A percentile compares a stretch with the other conserved stretches of the same genome.
These are phyloP conservation scores for Vanessa tameamea DNA, from an alignment of 1,140 invertebrate species.

Conservation along the genomic window DNA sequence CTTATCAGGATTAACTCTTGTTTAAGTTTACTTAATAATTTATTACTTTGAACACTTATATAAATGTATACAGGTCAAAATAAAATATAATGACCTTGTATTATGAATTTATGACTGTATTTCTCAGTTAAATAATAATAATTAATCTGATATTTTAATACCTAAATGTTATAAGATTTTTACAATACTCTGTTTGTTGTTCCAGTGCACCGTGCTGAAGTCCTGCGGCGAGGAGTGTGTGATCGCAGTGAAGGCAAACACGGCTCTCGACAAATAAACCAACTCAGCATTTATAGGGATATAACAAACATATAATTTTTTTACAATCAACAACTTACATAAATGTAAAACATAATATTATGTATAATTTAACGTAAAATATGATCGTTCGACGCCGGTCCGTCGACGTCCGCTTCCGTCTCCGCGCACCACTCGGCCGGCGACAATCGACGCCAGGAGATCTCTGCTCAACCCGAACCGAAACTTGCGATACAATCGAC, in stretches of 20 bases:
- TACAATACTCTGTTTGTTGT: slow-evolving; percentile 29
- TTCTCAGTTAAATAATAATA: no score
- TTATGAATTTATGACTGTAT: no score
- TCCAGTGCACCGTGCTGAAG: slow-evolving; percentile 94
- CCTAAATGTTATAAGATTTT: background rate
- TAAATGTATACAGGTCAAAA: no score
- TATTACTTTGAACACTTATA: no score
- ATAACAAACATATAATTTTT: slow-evolving; percentile 79
- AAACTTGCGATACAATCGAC: no score
- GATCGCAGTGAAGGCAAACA: slow-evolving; percentile 96
- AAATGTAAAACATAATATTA: slow-evolving; percentile 81
- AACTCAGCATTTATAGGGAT: slow-evolving; percentile 77
- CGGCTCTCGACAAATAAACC: slow-evolving; percentile 94
- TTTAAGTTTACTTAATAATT: no score
- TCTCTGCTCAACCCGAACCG: no score
- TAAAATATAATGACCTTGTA: no score
- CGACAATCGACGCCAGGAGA: no score
- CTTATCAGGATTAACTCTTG: no score
- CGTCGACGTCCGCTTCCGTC: slow-evolving; percentile 23
- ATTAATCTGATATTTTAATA: no score
- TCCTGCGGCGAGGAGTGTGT: slow-evolving; percentile 96
- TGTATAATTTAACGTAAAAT: slow-evolving; percentile 79
- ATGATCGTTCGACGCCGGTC: slow-evolving; percentile 53
- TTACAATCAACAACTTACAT: slow-evolving; percentile 80
- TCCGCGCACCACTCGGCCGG: no score